These are phyloP conservation scores for Pachyrhynchus sulphureomaculatus DNA, from an alignment of 1,140 invertebrate species.

Conservation along the genomic window DNA sequence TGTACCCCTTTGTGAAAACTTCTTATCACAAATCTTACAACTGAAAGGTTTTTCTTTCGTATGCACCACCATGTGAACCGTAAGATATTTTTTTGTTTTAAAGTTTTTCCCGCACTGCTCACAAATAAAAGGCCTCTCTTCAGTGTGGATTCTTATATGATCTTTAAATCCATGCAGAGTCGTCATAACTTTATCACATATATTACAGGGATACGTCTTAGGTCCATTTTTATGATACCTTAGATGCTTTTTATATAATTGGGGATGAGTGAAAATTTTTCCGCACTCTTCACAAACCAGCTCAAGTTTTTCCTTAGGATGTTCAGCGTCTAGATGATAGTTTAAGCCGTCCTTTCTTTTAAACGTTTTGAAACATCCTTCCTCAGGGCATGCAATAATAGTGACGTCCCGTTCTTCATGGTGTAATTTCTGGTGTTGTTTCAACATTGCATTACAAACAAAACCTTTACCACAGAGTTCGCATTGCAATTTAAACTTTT, in stretches of 20 bases:
- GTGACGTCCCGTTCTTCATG: conserved; percentile 72
- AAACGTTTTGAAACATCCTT: conserved; percentile 62
- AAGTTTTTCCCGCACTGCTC: conserved; percentile 40
- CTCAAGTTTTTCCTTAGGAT: background rate
- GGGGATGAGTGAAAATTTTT: background rate
- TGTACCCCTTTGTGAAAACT: conserved; percentile 36
- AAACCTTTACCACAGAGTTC: conserved; percentile 53
- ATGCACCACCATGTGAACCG: conserved; percentile 37
- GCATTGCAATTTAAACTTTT: conserved; percentile 62
- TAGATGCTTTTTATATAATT: background rate
- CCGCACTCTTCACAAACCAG: background rate
- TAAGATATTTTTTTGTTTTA: conserved; percentile 35
- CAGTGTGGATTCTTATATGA: conserved; percentile 45
- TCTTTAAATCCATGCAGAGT: conserved; percentile 2
- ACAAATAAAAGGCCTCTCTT: conserved; percentile 54
- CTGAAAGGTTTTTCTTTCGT: conserved; percentile 34
- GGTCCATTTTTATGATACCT: background rate
- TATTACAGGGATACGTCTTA: background rate
- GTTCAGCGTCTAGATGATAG: conserved; percentile 41
- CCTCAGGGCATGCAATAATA: conserved; percentile 52
- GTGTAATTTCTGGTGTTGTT: conserved; percentile 57
- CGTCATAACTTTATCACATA: conserved; percentile 2
- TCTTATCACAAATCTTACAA: conserved; percentile 50
- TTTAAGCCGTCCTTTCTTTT: conserved; percentile 53
- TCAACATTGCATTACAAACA: conserved; percentile 34